Evolutionary conservation across 2,113 vertebrate species (phyloP), one percentile per base, ranked within the genome.

Genomic region (Albula glossodonta): DNA sequence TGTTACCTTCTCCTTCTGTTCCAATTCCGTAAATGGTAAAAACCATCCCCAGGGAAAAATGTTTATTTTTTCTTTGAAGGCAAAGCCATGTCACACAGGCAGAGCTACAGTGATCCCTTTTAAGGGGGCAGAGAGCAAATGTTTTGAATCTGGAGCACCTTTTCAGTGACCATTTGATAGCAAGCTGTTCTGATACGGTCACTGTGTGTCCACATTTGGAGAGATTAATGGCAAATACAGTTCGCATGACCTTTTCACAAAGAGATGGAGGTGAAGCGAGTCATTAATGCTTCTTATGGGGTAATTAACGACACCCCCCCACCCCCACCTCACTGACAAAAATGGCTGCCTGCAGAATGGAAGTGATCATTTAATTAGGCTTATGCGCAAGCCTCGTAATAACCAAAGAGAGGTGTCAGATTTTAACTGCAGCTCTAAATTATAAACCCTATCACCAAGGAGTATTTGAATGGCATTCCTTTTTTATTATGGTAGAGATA

Each of bases 221-320:
- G 96, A 97, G 97, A 97, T 97, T 97, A 97, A 97, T 97, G 96
- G 96, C 90, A 93, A 97, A 96, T 97, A 97, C 96, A 96, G 97
- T 97, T 97, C 95, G 95, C 93, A 95, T 97, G 97, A 97, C 97
- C 97, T 97, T 97, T 97, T 96, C 95, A 96, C 96, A 95, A 96
- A 95, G 96, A 96, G 96, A 96, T 97, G 96, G 97, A 97, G 97
- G 97, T 97, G 96, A 97, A 96, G 96, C 93, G 92, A 96, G 97
- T 96, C 96, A 97, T 97, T 97, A 97, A 97, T 97, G 96, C 96
- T 96, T 97, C 97, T 97, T 97, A 97, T 97, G 97, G 96, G 97
- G 96, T 97, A 97, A 97, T 97, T 97, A 97, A 97, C 95, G 96
- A 89, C 84, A 85, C 80, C 78, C 77, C 82, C 87, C 84, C 66